phyloP scores from a whole-genome alignment of 2,888 invertebrate genomes.

The Chouioia cunea region DNA sequence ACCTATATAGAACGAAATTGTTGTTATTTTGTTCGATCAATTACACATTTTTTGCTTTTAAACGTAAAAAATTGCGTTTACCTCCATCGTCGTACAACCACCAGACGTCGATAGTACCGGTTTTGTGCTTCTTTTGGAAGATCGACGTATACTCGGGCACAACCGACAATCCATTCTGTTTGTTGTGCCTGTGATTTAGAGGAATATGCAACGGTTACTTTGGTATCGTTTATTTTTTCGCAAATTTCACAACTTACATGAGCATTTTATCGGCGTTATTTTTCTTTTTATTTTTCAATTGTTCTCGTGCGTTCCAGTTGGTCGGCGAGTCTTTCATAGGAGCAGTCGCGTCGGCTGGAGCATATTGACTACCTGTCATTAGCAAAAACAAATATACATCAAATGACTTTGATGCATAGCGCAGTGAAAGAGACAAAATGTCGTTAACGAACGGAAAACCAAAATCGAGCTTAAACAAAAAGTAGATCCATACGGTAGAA shows the following conservation, averaged over 20 bases:
- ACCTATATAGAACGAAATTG: constrained; percentile 62
- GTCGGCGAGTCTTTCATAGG: constrained; percentile 59
- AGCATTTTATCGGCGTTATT: constrained; percentile 60
- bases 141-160: constrained; percentile 79
- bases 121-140: constrained; percentile 83
- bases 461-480: not conserved
- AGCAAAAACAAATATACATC: no score
- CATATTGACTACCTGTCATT: constrained; percentile 52
- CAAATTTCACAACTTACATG: constrained; percentile 52
- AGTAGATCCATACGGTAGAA: no score
- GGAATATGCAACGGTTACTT: not conserved
- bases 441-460: not conserved
- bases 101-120: constrained; percentile 92
- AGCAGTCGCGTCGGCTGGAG: constrained; percentile 51
- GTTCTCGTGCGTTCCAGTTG: constrained; percentile 60
- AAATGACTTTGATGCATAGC: no score
- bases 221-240: not conserved
- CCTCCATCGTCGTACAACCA: constrained; percentile 97
- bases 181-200: constrained; percentile 52
- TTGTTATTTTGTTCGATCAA: constrained; percentile 45
- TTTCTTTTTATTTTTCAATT: constrained; percentile 61
- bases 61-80: constrained; percentile 48
- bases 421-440: not conserved
- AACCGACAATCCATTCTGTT: constrained; percentile 56
- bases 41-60: constrained; percentile 9